Conservation (phyloP, 2,113 vertebrate species). For the Vireo altiloquus region DNA sequence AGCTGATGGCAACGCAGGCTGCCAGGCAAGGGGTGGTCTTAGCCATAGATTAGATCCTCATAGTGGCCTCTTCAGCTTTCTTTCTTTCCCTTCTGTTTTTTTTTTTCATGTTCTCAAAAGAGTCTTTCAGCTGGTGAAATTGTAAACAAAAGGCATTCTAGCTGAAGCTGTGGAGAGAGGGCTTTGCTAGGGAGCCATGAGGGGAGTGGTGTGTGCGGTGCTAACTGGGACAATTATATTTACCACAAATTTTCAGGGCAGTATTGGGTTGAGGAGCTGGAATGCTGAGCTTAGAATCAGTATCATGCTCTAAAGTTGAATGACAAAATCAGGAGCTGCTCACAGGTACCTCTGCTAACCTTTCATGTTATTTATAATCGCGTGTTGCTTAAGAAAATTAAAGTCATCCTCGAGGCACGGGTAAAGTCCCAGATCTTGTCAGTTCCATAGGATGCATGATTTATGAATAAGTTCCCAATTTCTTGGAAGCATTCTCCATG, state of each 20-base stretch:
- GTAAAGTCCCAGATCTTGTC: neutral
- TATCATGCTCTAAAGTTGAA: neutral
- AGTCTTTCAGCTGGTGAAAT: conserved; percentile 68
- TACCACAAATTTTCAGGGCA: neutral
- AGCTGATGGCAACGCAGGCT: conserved; percentile 66
- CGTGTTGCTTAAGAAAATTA: neutral
- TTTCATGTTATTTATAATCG: neutral
- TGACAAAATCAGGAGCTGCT: neutral
- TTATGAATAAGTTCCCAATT: rapidly evolving
- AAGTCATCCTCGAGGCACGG: neutral
- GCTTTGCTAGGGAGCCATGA: neutral
- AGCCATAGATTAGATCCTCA: conserved; percentile 67
- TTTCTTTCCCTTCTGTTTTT: neutral
- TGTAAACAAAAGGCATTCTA: conserved; percentile 70
- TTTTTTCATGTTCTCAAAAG: conserved; percentile 61
- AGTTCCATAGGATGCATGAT: neutral
- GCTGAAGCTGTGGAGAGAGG: neutral
- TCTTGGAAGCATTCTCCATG: neutral
- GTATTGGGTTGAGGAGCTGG: neutral
- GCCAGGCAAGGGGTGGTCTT: conserved; percentile 67
- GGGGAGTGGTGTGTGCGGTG: neutral
- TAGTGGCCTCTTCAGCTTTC: conserved; percentile 64
- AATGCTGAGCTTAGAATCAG: neutral
- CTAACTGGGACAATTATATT: neutral
- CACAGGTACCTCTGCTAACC: neutral